A percentile compares a stretch with the other conserved stretches of the same genome.
phyloP scores from a whole-genome alignment of 1,140 invertebrate species.

The Drosophila mayri region DNA sequence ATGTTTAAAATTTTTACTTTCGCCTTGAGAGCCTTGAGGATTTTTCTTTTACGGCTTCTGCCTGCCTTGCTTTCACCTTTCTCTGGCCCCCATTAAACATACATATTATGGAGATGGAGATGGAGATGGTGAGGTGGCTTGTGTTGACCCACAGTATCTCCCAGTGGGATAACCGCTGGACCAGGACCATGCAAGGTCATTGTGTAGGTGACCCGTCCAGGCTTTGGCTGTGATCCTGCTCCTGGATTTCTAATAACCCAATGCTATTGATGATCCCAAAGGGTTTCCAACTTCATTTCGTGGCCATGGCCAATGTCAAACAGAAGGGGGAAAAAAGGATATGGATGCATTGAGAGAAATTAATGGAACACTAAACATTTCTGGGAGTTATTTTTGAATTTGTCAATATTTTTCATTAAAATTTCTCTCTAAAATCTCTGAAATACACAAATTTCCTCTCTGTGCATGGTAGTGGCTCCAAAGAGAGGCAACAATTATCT shows the following conservation, averaged over 20 bases:
- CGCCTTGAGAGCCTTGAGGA: slow-evolving; percentile 23
- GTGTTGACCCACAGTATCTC: slow-evolving; percentile 31
- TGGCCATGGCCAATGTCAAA: slow-evolving; percentile 30
- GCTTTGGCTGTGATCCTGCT: not conserved
- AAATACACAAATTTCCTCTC: not conserved
- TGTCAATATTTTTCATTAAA: too few species aligned
- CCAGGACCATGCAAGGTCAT: slow-evolving; percentile 10
- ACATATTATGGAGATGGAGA: not conserved
- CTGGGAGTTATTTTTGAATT: not conserved
- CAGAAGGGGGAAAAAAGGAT: not conserved
- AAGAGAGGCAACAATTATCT: slow-evolving; percentile 36
- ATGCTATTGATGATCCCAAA: slow-evolving; percentile 28
- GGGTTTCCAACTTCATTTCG: slow-evolving; percentile 28
- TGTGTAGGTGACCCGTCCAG: slow-evolving; percentile 8
- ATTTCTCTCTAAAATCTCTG: too few species aligned
- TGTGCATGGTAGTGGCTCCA: not conserved
- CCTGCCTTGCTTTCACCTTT: slow-evolving; percentile 3
- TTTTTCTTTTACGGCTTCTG: slow-evolving; percentile 22
- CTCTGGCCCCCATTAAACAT: not conserved
- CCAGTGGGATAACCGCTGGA: slow-evolving; percentile 31
- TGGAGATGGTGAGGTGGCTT: slow-evolving; percentile 1
- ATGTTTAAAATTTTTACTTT: not conserved
- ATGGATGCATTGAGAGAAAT: not conserved
- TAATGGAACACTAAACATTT: not conserved
- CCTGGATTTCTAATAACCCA: not conserved